Evolutionary conservation across 1,140 invertebrate species (phyloP).

Genomic region (Pseudoatta argentina): DNA sequence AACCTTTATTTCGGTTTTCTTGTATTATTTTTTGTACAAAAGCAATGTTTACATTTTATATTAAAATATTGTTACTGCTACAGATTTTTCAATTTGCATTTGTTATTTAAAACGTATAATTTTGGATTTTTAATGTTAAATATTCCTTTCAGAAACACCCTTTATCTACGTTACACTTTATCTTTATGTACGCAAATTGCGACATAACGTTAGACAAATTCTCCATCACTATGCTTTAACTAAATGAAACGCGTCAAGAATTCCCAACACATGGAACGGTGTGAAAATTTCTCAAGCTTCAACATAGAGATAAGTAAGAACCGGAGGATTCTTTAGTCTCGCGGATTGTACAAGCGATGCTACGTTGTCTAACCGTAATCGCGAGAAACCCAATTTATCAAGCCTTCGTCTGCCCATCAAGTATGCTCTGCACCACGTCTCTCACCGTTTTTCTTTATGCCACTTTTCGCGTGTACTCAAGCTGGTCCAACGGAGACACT

Average conservation of each 20-base stretch:
- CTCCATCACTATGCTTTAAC: slow-evolving; percentile 9
- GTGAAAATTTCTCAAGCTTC: slow-evolving; percentile 49
- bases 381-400: slow-evolving; percentile 56
- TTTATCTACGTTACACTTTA: slow-evolving; percentile 2
- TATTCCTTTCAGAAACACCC: neutral
- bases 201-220: slow-evolving; percentile 43
- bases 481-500: slow-evolving; percentile 14
- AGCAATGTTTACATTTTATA: neutral
- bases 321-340: slow-evolving; percentile 34
- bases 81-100: neutral
- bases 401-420: slow-evolving; percentile 27
- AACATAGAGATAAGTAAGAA: neutral
- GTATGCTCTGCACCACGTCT: slow-evolving; percentile 41
- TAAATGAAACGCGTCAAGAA: slow-evolving; percentile 54
- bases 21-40: neutral
- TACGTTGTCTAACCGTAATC: slow-evolving; percentile 33
- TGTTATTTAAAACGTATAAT: neutral
- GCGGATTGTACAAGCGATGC: slow-evolving; percentile 40
- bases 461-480: neutral
- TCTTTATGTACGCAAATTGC: slow-evolving; percentile 22
- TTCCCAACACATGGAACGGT: slow-evolving; percentile 18
- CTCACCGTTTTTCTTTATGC: slow-evolving; percentile 17
- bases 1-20: neutral
- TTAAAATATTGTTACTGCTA: slow-evolving; percentile 16
- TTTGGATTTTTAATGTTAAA: neutral